Conservation (phyloP, 2,113 vertebrate genomes). For the Peromyscus californicus region DNA sequence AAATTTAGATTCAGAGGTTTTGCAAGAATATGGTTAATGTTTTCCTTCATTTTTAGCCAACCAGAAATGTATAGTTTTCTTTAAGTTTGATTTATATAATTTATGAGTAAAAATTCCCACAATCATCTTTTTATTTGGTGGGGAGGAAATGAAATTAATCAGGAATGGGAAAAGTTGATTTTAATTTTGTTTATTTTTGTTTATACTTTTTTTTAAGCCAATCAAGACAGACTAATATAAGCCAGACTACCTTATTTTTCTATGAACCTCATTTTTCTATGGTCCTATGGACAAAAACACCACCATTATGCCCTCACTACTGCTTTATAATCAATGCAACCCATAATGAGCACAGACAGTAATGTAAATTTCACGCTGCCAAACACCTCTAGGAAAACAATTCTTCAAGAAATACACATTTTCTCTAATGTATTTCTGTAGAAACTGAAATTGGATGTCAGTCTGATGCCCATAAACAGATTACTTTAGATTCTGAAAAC, state of each 20-base stretch:
- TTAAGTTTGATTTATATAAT: constrained; percentile 18
- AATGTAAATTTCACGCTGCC: constrained; percentile 51
- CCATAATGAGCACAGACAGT: neutral
- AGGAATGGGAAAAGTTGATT: neutral
- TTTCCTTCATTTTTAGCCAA: constrained; percentile 42
- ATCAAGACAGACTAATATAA: neutral
- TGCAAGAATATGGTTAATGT: constrained; percentile 8
- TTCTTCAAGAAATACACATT: constrained; percentile 61
- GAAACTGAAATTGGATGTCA: constrained; percentile 70
- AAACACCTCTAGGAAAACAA: constrained; percentile 40
- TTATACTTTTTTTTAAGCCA: constrained; percentile 46
- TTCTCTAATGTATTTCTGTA: constrained; percentile 61
- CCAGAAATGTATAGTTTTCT: neutral
- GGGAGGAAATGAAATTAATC: neutral
- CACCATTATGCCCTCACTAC: neutral
- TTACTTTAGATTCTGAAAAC: constrained; percentile 58
- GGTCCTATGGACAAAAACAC: neutral
- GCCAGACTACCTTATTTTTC: constrained; percentile 10
- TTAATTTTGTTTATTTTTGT: neutral
- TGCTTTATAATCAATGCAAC: constrained; percentile 51
- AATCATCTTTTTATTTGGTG: neutral
- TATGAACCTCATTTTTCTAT: neutral
- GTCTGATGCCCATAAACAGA: constrained; percentile 36
- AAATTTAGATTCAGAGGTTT: constrained; percentile 21
- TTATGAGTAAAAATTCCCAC: neutral